Evolutionary conservation across 2,797 vertebrate species (phyloP), one percentile per base, ranked within the genome.

Genomic region (Xiphophorus birchmanni): DNA sequence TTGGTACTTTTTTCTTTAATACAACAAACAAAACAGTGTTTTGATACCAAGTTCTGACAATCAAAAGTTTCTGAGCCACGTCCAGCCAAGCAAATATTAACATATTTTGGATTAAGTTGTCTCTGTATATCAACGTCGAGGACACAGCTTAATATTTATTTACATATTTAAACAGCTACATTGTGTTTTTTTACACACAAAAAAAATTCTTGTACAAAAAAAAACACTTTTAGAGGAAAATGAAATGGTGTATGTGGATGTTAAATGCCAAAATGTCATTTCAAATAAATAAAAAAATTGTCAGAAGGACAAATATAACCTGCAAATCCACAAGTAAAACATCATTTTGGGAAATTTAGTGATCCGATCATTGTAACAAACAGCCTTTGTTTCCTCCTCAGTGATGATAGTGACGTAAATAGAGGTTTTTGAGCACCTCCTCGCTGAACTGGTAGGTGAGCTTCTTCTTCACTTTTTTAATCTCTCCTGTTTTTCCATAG

Each of bases 361-460:
- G 81, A 90, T 87, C 87, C 78, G 42, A 87, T 75, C 56, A 0
- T 78, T 45, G 73, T 56, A 60, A 81, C 12, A 83, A 10, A 65
- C 60, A 78, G n/a, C 29, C 26, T 77, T 42, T 82, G 73, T 47
- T 85, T 40, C 76, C 32, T 77, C 40, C 45, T 94, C 86, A 93
- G 78, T 83, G 89, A 79, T 87, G 35, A 79, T 85, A 90, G 3
- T 86, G 90, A 63, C 47, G 86, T 48, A 81, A n/a, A 82, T 74
- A 91, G 37, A 87, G 48, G 82, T 85, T 92, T 80, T 88, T 96
- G 93, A 99, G 95, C 88, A 99, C 97, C 80, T 97, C 97, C 45
- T 97, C 96, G 77, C 98, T 99, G 96, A 99, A 99, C 95, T 99
- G 98, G 89, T 99, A 99, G 29, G 98, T 99, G 54, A 99, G 94